A percentile compares a stretch with the other conserved stretches of the same genome.
Conservation (phyloP, 2,888 invertebrate species). For the Emmelina monodactyla region DNA sequence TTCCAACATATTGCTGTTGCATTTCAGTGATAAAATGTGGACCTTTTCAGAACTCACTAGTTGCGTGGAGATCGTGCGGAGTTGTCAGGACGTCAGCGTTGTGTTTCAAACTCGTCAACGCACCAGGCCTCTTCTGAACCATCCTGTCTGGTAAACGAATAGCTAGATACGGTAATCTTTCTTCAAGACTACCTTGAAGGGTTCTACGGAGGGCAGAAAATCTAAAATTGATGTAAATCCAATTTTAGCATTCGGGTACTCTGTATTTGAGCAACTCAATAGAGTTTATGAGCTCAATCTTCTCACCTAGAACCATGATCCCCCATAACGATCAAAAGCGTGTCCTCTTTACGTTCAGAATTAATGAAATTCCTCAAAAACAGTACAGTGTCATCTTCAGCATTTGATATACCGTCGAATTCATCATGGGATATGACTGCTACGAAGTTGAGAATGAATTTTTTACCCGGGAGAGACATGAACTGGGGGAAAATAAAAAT, state of each 20-base stretch:
- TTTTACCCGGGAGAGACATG: constrained; percentile 39
- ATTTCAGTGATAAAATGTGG: no score
- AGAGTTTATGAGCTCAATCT: background rate
- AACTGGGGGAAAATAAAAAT: no score
- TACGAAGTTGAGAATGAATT: constrained; percentile 86
- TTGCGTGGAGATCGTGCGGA: constrained; percentile 87
- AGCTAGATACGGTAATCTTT: constrained; percentile 53
- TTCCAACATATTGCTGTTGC: no score
- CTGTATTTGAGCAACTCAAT: background rate
- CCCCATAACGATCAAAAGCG: constrained; percentile 85
- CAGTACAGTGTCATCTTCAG: constrained; percentile 73
- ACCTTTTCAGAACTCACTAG: no score
- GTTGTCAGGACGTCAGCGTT: constrained; percentile 77
- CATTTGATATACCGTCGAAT: constrained; percentile 75
- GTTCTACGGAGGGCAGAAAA: no score
- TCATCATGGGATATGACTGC: constrained; percentile 86
- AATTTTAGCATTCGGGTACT: no score
- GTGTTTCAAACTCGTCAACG: constrained; percentile 65
- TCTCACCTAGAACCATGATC: constrained; percentile 84
- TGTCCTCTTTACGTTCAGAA: constrained; percentile 73
- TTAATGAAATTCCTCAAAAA: constrained; percentile 69
- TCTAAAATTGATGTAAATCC: no score
- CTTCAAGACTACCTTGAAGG: constrained; percentile 88
- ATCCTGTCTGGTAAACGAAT: constrained; percentile 78
- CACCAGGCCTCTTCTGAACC: constrained; percentile 62